Base-by-base conservation (phyloP, 1,140 invertebrate species). In the Colletes gigas region DNA sequence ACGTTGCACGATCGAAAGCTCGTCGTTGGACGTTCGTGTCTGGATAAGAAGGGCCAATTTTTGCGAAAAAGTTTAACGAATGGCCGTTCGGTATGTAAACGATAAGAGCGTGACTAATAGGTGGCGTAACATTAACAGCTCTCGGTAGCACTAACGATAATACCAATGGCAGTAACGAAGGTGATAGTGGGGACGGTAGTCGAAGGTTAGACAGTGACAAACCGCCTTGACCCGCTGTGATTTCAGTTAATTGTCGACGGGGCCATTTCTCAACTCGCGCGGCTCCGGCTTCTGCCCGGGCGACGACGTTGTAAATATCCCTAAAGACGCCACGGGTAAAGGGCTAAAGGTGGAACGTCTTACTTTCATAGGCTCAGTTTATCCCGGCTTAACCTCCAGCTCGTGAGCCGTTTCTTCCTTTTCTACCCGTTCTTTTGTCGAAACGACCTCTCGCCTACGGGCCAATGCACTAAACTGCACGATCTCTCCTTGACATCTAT, bases 161-260 rank as follows among this genome's bases (percentile, higher is more conserved):
- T 84, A 76, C 39, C 63, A 21, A 83, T 70, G 77, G 17, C 41
- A 68, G 76, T 70, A 71, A 73, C 66, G 50, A 9, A 62, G 77
- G 72, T 66, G 71, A 69, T 73, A 62, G 72, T 57, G 69, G 50
- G 55, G 70, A 78, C 79, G 80, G 85, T 84, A 84, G 83, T 87
- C 82, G 75, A 76, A 78, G 83, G 78, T 59, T 57, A 84, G 89
- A 89, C 88, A 90, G 84, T 89, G 90, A 90, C 86, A 90, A 91
- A 90, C 87, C 87, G 87, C 78, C 79, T 88, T 85, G 76, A 88
- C 83, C 84, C 74, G 83, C 82, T 85, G 85, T 89, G 89, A 90
- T 90, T 90, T 90, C 90, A 90, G 90, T 90, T 90, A 90, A 90
- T 90, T 90, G 89, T 90, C 87, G 89, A 74, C 82, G 19, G 82